Evolutionary conservation across 2,797 vertebrate genomes (phyloP).

Genomic region (Clamator glandarius): DNA sequence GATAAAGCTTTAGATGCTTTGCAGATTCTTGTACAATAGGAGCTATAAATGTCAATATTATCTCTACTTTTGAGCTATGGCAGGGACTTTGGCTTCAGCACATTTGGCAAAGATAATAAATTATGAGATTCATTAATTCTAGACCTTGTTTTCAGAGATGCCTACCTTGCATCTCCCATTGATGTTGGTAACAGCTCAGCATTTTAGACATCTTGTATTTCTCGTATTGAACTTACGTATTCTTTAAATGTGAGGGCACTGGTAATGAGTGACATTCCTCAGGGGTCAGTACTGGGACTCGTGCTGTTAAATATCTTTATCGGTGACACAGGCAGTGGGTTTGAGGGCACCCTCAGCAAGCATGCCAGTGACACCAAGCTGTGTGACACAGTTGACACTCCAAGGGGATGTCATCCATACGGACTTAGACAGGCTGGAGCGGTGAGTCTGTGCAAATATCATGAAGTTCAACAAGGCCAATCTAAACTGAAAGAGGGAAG

Average conservation of each 20-base stretch:
- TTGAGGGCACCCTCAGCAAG: too few relatives aligned
- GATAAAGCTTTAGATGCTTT: neutral
- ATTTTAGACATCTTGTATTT: neutral
- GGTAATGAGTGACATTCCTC: too few relatives aligned
- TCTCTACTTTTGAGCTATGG: neutral
- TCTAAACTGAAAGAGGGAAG: too few relatives aligned
- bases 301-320: too few relatives aligned
- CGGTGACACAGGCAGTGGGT: too few relatives aligned
- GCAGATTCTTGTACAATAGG: neutral
- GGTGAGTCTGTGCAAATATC: too few relatives aligned
- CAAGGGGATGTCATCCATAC: too few relatives aligned
- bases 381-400: too few relatives aligned
- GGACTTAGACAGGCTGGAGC: too few relatives aligned
- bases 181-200: neutral
- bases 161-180: neutral
- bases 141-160: neutral
- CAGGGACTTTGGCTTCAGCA: neutral
- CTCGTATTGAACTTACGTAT: neutral
- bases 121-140: neutral
- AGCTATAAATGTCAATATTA: neutral
- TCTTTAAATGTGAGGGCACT: neutral
- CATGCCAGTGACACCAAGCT: too few relatives aligned
- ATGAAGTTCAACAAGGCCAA: too few relatives aligned
- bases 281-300: too few relatives aligned
- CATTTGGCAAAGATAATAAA: neutral